Evolutionary conservation across 2,888 invertebrate species (phyloP).

Genomic region (Cerastis rubricosa): DNA sequence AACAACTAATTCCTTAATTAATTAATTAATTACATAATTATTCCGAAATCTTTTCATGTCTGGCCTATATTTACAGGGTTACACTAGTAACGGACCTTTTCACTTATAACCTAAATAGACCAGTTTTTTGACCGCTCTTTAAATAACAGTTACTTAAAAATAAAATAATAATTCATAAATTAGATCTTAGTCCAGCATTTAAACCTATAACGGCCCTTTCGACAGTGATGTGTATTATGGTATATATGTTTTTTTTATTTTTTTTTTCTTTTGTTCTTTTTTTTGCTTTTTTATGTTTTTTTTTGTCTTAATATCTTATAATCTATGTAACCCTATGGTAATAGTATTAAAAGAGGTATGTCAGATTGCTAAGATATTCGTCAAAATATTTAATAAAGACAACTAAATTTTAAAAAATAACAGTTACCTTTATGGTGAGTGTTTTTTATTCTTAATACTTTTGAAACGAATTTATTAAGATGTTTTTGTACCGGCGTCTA

Average conservation of each 20-base stretch:
- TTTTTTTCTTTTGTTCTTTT: not conserved
- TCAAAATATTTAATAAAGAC: not conserved
- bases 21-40: not conserved
- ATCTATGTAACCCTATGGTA: not conserved
- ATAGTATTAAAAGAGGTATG: not conserved
- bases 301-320: not conserved
- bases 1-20: slow-evolving; percentile 8
- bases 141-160: not conserved
- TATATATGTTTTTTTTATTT: slow-evolving; percentile 4
- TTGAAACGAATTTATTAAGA: slow-evolving; percentile 8
- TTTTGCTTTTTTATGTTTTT: not conserved
- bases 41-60: not conserved
- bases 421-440: not conserved
- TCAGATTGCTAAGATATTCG: not conserved
- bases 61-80: not conserved
- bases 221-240: not conserved
- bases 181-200: slow-evolving; percentile 46
- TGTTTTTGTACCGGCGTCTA: slow-evolving; percentile 25
- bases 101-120: not conserved
- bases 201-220: fast-evolving
- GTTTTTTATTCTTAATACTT: not conserved
- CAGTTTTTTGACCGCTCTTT: slow-evolving; percentile 8
- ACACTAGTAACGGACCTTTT: not conserved
- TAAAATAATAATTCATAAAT: not conserved
- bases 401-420: not conserved